Base-by-base conservation (phyloP, 2,797 vertebrate genomes). In the Fundulus diaphanus region DNA sequence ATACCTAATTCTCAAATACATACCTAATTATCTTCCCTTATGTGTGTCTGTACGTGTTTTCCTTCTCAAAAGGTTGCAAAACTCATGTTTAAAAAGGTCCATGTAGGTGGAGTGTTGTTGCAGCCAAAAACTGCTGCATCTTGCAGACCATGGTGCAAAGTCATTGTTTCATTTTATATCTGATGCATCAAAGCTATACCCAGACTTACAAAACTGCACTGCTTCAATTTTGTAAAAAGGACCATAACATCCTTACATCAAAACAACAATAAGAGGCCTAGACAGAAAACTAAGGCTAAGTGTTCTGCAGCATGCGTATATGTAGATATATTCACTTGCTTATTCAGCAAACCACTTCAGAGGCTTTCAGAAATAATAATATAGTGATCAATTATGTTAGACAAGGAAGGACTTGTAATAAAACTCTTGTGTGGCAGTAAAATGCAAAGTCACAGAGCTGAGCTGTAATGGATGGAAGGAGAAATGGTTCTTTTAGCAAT, bases 291-390 rank as follows among this genome's bases (percentile, higher is more conserved):
- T 72, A 40, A 77, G 73, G 72, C 66, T 48, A 73, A 83, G 74
- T 78, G 75, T 72, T 80, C 70, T 16, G n/a, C 73, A 48, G 71
- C 27, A 29, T 76, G 40, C 76, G 82, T 86, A 81, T 15, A 84
- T 80, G 85, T 76, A 72, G 71, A 69, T 86, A 84, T 56, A 74
- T 75, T 83, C 87, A 78, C 35, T 7, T 83, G 76, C 77, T 83
- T 44, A 76, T 73, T 79, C 78, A 71, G 68, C 72, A 82, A 83
- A 76, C 70, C 65, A 44, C 70, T 84, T 78, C 5, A 70, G 48
- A 82, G 68, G 76, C 82, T 88, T 73, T 84, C 57, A 86, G 74
- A 80, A n/a, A 27, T 52, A 52, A 51, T 42, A 61, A 51, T 13
- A 27, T 18, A 37, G 59, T 73, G 66, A 49, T 69, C 29, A 16